These are phyloP conservation scores for Hozukius guyotensis DNA, from an alignment of 2,797 vertebrate species.

Conservation along the genomic window DNA sequence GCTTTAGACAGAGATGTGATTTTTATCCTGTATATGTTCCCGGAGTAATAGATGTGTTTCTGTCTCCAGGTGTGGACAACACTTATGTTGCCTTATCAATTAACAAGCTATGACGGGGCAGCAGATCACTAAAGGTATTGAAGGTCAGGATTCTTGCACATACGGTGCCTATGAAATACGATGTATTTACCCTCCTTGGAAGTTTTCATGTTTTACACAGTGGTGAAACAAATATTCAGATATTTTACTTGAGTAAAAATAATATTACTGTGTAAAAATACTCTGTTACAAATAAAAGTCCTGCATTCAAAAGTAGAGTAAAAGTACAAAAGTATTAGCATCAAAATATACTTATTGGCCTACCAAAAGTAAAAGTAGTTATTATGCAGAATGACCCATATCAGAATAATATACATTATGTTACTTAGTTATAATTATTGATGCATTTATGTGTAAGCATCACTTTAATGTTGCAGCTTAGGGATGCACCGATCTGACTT, in stretches of 20 bases:
- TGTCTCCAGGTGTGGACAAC: constrained; percentile 84
- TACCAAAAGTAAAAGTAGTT: background rate
- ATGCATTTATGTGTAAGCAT: no score
- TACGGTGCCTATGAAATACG: background rate
- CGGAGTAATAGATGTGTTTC: constrained; percentile 13
- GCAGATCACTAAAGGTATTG: constrained; percentile 51
- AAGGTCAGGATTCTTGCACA: background rate
- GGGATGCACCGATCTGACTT: no score
- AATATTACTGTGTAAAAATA: no score
- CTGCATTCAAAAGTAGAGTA: no score
- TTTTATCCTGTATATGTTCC: background rate
- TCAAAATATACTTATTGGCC: no score
- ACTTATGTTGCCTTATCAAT: constrained; percentile 84
- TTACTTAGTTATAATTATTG: no score
- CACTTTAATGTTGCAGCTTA: no score
- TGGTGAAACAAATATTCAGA: no score
- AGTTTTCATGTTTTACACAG: background rate
- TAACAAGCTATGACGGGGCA: constrained; percentile 75
- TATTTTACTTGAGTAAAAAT: no score
- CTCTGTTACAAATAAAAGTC: no score
- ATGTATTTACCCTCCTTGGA: background rate
- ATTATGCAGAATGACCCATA: background rate
- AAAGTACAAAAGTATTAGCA: no score
- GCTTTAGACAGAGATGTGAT: background rate
- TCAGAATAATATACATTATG: no score